These are phyloP conservation scores for Clusia tigrina DNA, from an alignment of 2,888 invertebrate genomes.

Conservation along the genomic window DNA sequence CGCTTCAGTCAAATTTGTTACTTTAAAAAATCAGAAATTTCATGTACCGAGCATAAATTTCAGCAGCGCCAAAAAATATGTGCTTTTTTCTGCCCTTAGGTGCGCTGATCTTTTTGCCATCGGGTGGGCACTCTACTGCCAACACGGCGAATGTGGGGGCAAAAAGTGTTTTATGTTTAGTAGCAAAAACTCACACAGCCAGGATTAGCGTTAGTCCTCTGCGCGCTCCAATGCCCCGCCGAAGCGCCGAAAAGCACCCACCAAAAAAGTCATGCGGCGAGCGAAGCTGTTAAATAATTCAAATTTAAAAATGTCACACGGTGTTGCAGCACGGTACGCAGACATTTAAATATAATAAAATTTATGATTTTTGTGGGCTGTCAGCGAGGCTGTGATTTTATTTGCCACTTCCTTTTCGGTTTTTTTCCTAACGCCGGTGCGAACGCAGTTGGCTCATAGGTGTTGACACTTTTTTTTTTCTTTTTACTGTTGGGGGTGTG, in stretches of 20 bases:
- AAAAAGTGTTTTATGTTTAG: background rate
- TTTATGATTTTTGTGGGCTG: conserved; percentile 50
- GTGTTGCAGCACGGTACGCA: conserved; percentile 6
- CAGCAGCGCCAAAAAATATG: background rate
- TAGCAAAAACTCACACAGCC: background rate
- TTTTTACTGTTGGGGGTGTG: background rate
- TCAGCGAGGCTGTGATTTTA: conserved; percentile 18
- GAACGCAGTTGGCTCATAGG: too few relatives aligned
- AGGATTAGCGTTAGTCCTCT: background rate
- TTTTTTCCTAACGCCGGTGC: too few relatives aligned
- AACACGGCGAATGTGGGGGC: too few relatives aligned
- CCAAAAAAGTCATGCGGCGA: background rate
- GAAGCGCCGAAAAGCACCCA: background rate
- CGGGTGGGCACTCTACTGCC: too few relatives aligned
- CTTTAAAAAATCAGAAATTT: too few relatives aligned
- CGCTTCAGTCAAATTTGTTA: too few relatives aligned
- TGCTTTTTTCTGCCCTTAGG: background rate
- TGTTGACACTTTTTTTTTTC: too few relatives aligned
- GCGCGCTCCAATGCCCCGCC: too few relatives aligned
- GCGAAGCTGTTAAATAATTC: conserved; percentile 31
- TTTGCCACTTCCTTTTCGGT: background rate
- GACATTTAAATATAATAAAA: conserved; percentile 40
- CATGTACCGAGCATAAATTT: too few relatives aligned
- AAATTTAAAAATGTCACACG: conserved; percentile 33
- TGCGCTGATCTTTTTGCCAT: background rate